Base-by-base conservation (phyloP, 1,140 invertebrate genomes). In the Littorina saxatilis region DNA sequence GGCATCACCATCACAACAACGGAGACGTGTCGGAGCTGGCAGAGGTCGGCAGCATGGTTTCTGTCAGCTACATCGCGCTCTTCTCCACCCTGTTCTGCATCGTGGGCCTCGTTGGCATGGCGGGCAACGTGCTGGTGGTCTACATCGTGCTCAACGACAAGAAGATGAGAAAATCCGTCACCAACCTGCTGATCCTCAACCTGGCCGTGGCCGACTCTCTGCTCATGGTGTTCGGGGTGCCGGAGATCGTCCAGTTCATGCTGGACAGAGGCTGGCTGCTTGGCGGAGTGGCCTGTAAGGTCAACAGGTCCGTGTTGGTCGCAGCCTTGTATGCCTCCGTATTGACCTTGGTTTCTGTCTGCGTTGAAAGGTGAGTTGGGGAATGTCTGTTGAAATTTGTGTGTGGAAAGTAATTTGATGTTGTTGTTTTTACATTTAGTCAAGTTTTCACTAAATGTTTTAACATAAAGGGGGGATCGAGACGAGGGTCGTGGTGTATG, bases 151-250 rank as follows among this genome's bases (percentile, higher is more conserved):
- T 92, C 5, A 86, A 81, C 11, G 90, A 92, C 83, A 80, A 80
- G 17, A 86, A 88, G 37, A 92, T 92, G 92, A 50, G 92, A 29
- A 85, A 82, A 13, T 91, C 91, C 0, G 88, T 90, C 52, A 92
- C 91, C 40, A 93, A 93, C 79, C 81, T 92, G 55, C 85, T 92
- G 27, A 92, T 93, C 52, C 88, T 91, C 77, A 93, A 93, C 79
- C 82, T 93, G 73, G 91, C 92, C 15, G 32, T 92, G 32, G 91
- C 91, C 37, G 92, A 93, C 82, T 87, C 91, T 0, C 73, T 90
- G 20, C 90, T 92, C 32, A 89, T 92, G 88, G 40, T 92, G 13
- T 88, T 90, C 39, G 92, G 91, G 37, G 82, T 92, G 23, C 90
- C 91, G 4, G 92, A 93, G 77, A 91, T 92, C 58, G 88, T 91